These are phyloP conservation scores for Mythimna impura DNA, from an alignment of 2,888 invertebrate species.

Conservation along the genomic window DNA sequence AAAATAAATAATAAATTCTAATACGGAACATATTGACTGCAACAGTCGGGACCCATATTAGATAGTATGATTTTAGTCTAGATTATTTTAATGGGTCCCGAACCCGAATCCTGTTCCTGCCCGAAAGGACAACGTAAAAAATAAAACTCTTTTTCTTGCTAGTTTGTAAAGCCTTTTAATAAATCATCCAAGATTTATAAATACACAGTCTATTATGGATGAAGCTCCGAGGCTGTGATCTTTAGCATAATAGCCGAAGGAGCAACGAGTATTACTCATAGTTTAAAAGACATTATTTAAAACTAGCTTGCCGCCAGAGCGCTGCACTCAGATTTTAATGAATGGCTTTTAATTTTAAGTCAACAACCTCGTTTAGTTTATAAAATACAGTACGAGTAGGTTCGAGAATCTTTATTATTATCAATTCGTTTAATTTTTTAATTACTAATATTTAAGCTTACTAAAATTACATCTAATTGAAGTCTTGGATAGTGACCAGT, in stretches of 20 bases:
- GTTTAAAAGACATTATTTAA: constrained; percentile 49
- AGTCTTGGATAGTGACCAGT: not conserved
- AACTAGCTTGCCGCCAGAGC: constrained; percentile 19
- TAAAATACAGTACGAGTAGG: not conserved
- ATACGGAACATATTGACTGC: too few species aligned
- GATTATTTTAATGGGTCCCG: too few species aligned
- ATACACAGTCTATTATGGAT: constrained; percentile 11
- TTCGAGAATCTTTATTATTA: not conserved
- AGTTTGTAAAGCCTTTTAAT: not conserved
- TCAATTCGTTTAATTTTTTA: not conserved
- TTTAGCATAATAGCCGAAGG: constrained; percentile 36
- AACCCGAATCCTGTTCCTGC: too few species aligned
- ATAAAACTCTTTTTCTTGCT: not conserved
- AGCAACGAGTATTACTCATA: constrained; percentile 42
- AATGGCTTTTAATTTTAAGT: constrained; percentile 44
- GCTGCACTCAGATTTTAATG: constrained; percentile 35
- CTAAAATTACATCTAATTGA: not conserved
- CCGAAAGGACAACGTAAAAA: too few species aligned
- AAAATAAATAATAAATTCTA: too few species aligned
- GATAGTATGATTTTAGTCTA: too few species aligned
- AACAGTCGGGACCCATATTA: too few species aligned
- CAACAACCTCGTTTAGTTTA: constrained; percentile 15
- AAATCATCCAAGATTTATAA: constrained; percentile 11
- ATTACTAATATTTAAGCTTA: not conserved
- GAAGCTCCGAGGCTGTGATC: constrained; percentile 17